Evolutionary conservation across 2,113 vertebrate species (phyloP), one percentile per base, ranked within the genome.

Genomic region (Ceyx cyanopectus): DNA sequence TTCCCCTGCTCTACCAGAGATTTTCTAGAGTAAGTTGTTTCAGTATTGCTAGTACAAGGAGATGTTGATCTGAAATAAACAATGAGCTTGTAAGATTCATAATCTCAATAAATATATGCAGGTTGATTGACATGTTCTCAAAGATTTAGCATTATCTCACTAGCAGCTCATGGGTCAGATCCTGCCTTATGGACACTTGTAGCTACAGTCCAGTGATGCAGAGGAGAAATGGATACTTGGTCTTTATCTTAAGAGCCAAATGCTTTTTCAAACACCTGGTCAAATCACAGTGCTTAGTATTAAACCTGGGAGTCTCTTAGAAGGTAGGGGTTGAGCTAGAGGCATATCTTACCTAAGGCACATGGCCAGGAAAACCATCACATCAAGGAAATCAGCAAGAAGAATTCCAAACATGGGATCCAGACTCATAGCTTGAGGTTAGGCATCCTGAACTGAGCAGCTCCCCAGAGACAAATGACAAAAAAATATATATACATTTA

Each of bases 1-100:
- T 61, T 61, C 41, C 12, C 32, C 53, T 50, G 18, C 23, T 48
- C 34, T 76, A 53, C 29, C 22, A n/a, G 53, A 67, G 40, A 37
- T 46, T 82, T 75, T 56, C n/a, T 24, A 85, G 24, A 54, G 41
- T 63, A 57, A 51, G 61, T 72, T 46, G 18, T 48, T 93, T 73
- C 53, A 87, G 7, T 79, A 53, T 65, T 88, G 68, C 50, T 82
- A 17, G 12, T 65, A 16, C 74, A 51, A 67, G 13, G 51, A 62
- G 46, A 51, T 32, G 88, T 94, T 77, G 14, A 21, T 62, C 60
- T 74, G 83, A 92, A 74, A 76, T 27, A 82, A 69, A 67, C 17
- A 88, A 77, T 0, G 2, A 88, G 6, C 24, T 53, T 70, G 51
- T 67, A 48, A 88, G 19, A 51, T 29, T 29, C 30, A 32, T 20